Base-by-base conservation (phyloP, 2,888 invertebrate genomes). In the Erannis defoliaria region DNA sequence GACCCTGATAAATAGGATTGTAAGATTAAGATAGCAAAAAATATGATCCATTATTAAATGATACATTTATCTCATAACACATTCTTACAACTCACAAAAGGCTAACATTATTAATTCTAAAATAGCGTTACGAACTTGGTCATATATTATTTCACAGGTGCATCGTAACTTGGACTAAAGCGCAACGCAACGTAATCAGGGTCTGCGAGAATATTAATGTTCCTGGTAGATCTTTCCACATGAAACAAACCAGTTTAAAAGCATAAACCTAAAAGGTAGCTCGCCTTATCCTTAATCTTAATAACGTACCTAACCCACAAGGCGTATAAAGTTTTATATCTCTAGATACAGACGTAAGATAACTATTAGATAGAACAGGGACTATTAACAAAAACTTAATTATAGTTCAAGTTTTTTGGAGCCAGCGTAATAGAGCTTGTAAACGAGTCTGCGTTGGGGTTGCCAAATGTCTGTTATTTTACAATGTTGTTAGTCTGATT, bases 351-450 rank as follows among this genome's bases (percentile, higher is more conserved):
- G 42, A 38, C 29, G 43, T 16, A 35, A 55, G 60, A 60, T 60
- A 60, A 60, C 29, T 51, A 29, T 19, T 38, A 55, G 35, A 55
- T 55, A 55, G 19, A 46, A 46, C 38, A 55, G 38, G 37, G 40
- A 26, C 23, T 59, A 48, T 56, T 31, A 43, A 38, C 45, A 60
- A 66, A 64, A 64, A 62, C 51, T 56, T 66, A 62, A 68, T 68
- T 57, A 54, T 38, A 26, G 51, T n/a, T 21, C 14, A 46, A 55
- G 64, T 64, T 64, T 45, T 59, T 53, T 38, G 26, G 33, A 38
- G 18, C 26, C 40, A 35, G 55, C 29, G 31, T 50, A 19, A 23
- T 29, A 54, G 50, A 35, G 53, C 40, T 55, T 35, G 38, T 43
- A 43, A 55, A 60, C 50, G 9, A 37, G 38, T 38, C 31, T 35